Base-by-base conservation (phyloP, 2,888 invertebrate species). In the Penaeus monodon region DNA sequence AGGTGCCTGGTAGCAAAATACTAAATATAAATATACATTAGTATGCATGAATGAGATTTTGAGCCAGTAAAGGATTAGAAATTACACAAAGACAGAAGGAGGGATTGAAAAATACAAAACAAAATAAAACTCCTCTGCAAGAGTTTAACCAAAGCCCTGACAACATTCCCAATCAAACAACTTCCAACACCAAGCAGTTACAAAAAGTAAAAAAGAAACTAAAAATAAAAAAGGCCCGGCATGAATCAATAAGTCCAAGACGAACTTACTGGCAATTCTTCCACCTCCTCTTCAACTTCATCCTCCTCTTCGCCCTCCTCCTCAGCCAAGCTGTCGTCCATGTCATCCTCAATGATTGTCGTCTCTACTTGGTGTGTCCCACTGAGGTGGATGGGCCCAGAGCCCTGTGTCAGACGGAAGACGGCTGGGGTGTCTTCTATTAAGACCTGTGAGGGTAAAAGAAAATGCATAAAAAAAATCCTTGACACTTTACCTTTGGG, bases 301-400 rank as follows among this genome's bases (percentile, higher is more conserved):
- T 82, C 85, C 20, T 86, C 87, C 22, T 86, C 84, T 1, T 82
- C 66, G 20, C 81, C 87, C 64, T 84, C 85, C 49, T 86, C 86
- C 12, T 68, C 17, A 38, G 64, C 83, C 49, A 74, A 76, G 57
- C 82, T 82, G 38, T 81, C 88, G 12, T 64, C 81, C 57, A 76
- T 81, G 63, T 88, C 88, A 57, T 88, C 85, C 57, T 57, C 70
- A 33, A 88, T 81, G 24, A 90, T 70, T 29, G 85, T 88, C 49
- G 85, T 90, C 76, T 90, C 90, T n/a, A 88, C 88, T 49, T 87
- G 87, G 78, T 90, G 90, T 6, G 88, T 88, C 29, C 90, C 90
- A 70, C 85, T 88, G 49, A 90, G 80, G 84, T 87, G 76, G n/a
- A 90, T 76, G 10, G 90, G 90, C 20, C 90, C 90, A 2, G 84